A percentile compares a stretch with the other conserved stretches of the same genome.
Conservation (phyloP, 2,113 vertebrate genomes). For the Pomatorhinus ruficollis region DNA sequence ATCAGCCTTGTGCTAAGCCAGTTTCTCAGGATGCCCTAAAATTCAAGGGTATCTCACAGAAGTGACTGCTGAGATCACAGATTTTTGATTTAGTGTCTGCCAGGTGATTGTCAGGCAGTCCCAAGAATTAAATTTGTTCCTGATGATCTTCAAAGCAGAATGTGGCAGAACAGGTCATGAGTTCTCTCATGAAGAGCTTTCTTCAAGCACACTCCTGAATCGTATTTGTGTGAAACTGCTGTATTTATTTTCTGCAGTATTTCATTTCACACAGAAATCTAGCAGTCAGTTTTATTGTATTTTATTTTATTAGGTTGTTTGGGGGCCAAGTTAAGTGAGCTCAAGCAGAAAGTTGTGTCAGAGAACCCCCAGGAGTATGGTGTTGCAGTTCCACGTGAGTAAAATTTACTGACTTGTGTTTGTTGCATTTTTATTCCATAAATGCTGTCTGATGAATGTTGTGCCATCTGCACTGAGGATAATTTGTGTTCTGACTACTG, state of each 20-base stretch:
- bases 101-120: not conserved
- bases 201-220: not conserved
- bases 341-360: constrained; percentile 91
- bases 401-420: not conserved
- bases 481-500: not conserved
- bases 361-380: constrained; percentile 89
- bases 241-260: not conserved
- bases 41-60: not conserved
- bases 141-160: not conserved
- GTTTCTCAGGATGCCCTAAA: not conserved
- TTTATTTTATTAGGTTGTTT: constrained; percentile 80
- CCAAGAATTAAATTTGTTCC: not conserved
- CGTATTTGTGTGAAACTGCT: not conserved
- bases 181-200: not conserved
- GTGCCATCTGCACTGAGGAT: not conserved
- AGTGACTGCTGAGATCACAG: not conserved
- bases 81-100: not conserved
- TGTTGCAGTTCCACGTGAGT: constrained; percentile 92
- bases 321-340: constrained; percentile 86
- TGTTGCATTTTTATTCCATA: not conserved
- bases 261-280: not conserved
- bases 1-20: not conserved
- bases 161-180: not conserved
- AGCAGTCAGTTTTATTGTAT: not conserved
- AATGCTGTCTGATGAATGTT: not conserved